Evolutionary conservation across 2,888 invertebrate genomes (phyloP), one percentile per base, ranked within the genome.

Genomic region (Rosalia funebris): DNA sequence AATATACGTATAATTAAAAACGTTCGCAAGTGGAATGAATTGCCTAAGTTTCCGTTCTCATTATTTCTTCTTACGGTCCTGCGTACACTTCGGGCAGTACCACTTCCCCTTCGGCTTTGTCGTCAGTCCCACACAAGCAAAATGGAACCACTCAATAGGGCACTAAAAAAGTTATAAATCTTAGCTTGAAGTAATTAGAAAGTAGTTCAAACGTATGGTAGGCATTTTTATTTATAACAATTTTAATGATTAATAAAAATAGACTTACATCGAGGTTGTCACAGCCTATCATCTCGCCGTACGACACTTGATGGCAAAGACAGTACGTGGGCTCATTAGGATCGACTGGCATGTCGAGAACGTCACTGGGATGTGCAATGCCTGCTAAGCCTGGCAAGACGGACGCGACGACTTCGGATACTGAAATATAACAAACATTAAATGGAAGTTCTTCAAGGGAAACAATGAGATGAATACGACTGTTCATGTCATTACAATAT

Each of bases 261-360:
- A 14, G 14, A 82, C 85, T 85, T 82, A 89, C 92, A 84, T 93
- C 93, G 47, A 90, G 90, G 82, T 96, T 96, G 82, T 97, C 96
- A 85, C 96, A 97, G 66, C 93, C 95, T 77, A 97, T 95, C 96
- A 97, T 97, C 84, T 96, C 95, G 56, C 96, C 96, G 74, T 95
- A 96, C 1, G 96, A 96, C 47, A 93, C 93, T 87, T 98, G 98
- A 82, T 98, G 96, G 77, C 98, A 99, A 34, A 97, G 84, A 80
- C 98, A 99, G 80, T 99, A 99, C 0, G 97, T 98, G 0, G 98
- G 98, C 79, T 99, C 98, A 78, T 98, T 98, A 0, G 98, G 98
- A 85, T 99, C 93, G 0, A 93, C 93, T 0, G 93, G 93, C 93
- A 93, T 93, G 71, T 93, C 93, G 32, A 93, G 83, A 9, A 93